Percentiles rank a stretch among this genome's conserved stretches.
These are phyloP conservation scores for Popillia japonica DNA, from an alignment of 1,140 invertebrate genomes.

Conservation along the genomic window DNA sequence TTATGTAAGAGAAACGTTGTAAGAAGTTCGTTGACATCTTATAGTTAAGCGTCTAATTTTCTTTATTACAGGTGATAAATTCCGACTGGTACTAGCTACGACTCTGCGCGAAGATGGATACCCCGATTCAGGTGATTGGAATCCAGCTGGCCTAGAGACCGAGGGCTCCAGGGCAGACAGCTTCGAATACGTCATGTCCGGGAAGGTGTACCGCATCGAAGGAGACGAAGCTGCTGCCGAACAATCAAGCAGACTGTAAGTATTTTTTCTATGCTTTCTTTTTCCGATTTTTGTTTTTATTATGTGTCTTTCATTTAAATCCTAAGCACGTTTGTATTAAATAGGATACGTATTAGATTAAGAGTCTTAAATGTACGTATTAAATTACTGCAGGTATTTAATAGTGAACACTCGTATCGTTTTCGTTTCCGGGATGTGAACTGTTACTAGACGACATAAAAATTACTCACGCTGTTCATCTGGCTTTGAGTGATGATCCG, in stretches of 20 bases:
- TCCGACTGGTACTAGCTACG: constrained; percentile 92
- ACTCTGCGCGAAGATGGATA: constrained; percentile 96
- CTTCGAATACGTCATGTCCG: constrained; percentile 99
- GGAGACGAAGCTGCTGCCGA: constrained; percentile 94
- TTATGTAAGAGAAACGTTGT: too few relatives aligned
- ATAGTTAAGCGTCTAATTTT: background rate
- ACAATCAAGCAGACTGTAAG: constrained; percentile 83
- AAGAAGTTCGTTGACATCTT: background rate
- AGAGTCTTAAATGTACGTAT: constrained; percentile 6
- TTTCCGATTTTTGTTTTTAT: background rate
- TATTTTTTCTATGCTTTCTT: constrained; percentile 49
- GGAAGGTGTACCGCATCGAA: constrained; percentile 98
- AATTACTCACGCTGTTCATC: background rate
- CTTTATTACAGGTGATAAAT: constrained; percentile 80
- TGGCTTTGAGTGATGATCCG: constrained; percentile 6
- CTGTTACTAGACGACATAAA: constrained; percentile 2
- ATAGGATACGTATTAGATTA: too few relatives aligned
- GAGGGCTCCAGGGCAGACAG: constrained; percentile 90
- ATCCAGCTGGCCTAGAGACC: constrained; percentile 79
- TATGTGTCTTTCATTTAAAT: background rate
- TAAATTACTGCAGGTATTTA: background rate
- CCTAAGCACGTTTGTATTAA: background rate
- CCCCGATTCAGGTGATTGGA: constrained; percentile 94
- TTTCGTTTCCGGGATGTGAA: constrained; percentile 27
- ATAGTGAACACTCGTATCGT: background rate